phyloP scores from a whole-genome alignment of 1,140 invertebrate species.

The Vollenhovia emeryi region DNA sequence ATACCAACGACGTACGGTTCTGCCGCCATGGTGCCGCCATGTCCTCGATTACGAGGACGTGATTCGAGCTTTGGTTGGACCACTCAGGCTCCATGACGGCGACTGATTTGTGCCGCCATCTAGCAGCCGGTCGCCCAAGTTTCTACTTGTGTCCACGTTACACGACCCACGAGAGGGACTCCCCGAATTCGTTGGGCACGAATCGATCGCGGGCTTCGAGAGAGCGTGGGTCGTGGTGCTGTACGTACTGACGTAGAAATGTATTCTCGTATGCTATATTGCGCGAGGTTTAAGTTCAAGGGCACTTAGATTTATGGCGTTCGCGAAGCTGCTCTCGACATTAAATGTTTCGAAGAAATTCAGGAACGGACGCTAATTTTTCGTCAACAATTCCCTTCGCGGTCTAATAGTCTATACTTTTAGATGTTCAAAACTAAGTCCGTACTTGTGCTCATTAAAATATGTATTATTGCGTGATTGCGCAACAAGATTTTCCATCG shows the following conservation, averaged over 20 bases:
- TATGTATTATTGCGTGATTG: not conserved
- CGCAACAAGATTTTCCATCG: not conserved
- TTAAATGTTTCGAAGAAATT: not conserved
- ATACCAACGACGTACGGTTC: conserved; percentile 1
- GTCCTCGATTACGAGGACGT: conserved; percentile 66
- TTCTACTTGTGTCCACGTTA: conserved; percentile 75
- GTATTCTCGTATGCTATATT: conserved; percentile 6
- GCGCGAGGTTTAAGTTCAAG: conserved; percentile 34
- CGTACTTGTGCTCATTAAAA: not conserved
- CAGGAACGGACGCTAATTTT: not conserved
- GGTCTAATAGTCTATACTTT: not conserved
- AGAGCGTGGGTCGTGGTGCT: not conserved
- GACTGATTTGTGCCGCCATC: conserved; percentile 83
- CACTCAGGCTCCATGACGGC: conserved; percentile 67
- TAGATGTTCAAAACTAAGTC: not conserved
- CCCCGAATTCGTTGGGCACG: not conserved
- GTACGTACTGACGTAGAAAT: conserved; percentile 7
- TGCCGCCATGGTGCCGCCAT: conserved; percentile 69
- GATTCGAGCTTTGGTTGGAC: conserved; percentile 78
- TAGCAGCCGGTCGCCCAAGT: conserved; percentile 73
- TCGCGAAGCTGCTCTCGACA: not conserved
- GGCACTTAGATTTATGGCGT: conserved; percentile 28
- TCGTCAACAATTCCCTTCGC: not conserved
- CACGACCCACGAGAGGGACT: conserved; percentile 67
- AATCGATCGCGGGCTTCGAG: conserved; percentile 54